A percentile compares a stretch with the other conserved stretches of the same genome.
These are phyloP conservation scores for Xyliphius kryptos DNA, from an alignment of 2,113 vertebrate species.

Conservation along the genomic window DNA sequence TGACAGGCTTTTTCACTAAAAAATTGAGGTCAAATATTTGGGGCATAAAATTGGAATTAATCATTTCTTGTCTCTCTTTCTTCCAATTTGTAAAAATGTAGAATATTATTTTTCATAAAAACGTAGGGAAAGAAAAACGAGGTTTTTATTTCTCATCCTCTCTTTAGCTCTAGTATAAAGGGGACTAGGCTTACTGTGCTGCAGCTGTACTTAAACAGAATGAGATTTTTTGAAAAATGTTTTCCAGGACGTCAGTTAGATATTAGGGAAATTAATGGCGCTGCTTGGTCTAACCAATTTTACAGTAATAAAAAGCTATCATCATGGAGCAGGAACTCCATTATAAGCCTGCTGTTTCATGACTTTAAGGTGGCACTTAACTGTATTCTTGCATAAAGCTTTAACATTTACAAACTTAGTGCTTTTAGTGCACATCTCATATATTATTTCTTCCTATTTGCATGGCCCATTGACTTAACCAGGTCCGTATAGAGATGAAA, in stretches of 20 bases:
- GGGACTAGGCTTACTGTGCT: not conserved
- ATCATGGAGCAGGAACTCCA: not conserved
- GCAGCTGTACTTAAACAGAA: not conserved
- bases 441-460: not conserved
- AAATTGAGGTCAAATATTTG: no score
- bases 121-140: constrained; percentile 3
- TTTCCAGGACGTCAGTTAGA: not conserved
- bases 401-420: not conserved
- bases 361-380: constrained; percentile 3
- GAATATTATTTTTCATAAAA: no score
- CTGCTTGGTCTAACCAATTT: constrained; percentile 59
- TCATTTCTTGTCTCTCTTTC: no score
- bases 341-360: constrained; percentile 13
- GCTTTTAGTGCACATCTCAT: not conserved
- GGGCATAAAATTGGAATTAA: no score
- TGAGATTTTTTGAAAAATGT: constrained; percentile 1
- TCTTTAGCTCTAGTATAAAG: constrained; percentile 37
- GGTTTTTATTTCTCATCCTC: constrained; percentile 2
- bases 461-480: not conserved
- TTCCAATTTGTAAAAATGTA: no score
- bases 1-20: no score
- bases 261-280: constrained; percentile 36
- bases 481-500: not conserved
- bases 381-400: not conserved
- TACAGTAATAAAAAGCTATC: constrained; percentile 9